A percentile compares a stretch with the other conserved stretches of the same genome.
Evolutionary conservation across 2,888 invertebrate genomes (phyloP).

Genomic region (Protophormia terraenovae): DNA sequence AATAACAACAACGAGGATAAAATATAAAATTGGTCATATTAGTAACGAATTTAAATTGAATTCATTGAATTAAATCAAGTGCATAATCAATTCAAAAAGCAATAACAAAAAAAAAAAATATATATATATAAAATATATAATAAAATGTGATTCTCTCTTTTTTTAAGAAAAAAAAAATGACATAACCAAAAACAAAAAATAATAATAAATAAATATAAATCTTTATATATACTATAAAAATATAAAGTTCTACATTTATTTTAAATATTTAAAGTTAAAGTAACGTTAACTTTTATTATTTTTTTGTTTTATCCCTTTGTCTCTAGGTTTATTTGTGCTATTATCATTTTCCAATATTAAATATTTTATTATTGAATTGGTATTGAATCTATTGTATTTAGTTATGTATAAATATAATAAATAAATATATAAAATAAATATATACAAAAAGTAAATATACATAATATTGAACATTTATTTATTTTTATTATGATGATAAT

Average conservation of each 20-base stretch:
- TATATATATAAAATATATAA: conserved; percentile 1
- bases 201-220: background rate
- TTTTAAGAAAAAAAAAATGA: background rate
- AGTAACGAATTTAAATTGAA: conserved; percentile 55
- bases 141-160: conserved; percentile 48
- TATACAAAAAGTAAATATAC: conserved; percentile 41
- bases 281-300: background rate
- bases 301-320: background rate
- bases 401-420: conserved; percentile 55
- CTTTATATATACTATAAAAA: background rate
- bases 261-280: conserved; percentile 16
- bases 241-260: conserved; percentile 23
- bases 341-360: background rate
- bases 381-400: conserved; percentile 54
- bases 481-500: background rate
- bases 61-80: conserved; percentile 52
- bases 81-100: conserved; percentile 49
- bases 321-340: background rate
- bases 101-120: background rate
- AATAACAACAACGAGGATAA: background rate
- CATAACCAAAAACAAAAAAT: conserved; percentile 21
- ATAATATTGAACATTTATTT: conserved; percentile 4
- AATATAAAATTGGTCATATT: conserved; percentile 38
- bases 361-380: conserved; percentile 34
- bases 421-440: conserved; percentile 50